Evolutionary conservation across 2,113 vertebrate species (phyloP).

Genomic region (Lethenteron reissneri): DNA sequence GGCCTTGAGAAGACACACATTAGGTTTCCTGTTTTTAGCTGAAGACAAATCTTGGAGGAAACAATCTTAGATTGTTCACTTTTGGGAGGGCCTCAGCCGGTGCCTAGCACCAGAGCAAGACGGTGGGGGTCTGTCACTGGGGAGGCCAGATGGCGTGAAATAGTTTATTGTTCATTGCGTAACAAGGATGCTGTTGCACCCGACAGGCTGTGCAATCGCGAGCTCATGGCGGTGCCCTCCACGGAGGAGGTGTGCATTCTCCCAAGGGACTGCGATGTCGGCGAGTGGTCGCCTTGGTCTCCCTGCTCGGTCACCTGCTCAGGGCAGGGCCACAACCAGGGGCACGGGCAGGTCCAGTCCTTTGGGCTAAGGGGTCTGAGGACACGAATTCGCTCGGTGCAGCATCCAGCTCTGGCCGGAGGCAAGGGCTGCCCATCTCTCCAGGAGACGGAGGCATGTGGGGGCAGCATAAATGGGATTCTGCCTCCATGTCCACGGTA

Average conservation of each 20-base stretch:
- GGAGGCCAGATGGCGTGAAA: too few species aligned
- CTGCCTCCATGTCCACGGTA: too few species aligned
- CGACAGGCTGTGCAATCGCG: too few species aligned
- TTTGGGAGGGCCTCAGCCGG: too few species aligned
- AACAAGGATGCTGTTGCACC: too few species aligned
- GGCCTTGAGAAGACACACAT: too few species aligned
- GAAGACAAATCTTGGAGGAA: too few species aligned
- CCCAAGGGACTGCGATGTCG: constrained; percentile 44
- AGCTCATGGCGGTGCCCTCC: constrained; percentile 13
- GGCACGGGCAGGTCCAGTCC: constrained; percentile 25
- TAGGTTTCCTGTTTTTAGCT: too few species aligned
- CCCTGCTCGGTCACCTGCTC: constrained; percentile 44
- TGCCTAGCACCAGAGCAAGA: too few species aligned
- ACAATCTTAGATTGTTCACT: too few species aligned
- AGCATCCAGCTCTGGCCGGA: constrained; percentile 24
- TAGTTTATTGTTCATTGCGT: too few species aligned
- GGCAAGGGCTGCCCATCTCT: constrained; percentile 42
- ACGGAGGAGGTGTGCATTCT: constrained; percentile 50
- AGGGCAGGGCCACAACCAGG: constrained; percentile 4
- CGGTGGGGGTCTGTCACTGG: too few species aligned
- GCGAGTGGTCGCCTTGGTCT: constrained; percentile 61
- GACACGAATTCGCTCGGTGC: constrained; percentile 34
- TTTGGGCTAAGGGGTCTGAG: constrained; percentile 40
- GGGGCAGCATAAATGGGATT: constrained; percentile 13
- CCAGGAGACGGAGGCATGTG: constrained; percentile 57